Percentiles rank a stretch among this genome's conserved stretches.
Conservation (phyloP, 2,797 vertebrate species). For the Philypnodon macrostomus region DNA sequence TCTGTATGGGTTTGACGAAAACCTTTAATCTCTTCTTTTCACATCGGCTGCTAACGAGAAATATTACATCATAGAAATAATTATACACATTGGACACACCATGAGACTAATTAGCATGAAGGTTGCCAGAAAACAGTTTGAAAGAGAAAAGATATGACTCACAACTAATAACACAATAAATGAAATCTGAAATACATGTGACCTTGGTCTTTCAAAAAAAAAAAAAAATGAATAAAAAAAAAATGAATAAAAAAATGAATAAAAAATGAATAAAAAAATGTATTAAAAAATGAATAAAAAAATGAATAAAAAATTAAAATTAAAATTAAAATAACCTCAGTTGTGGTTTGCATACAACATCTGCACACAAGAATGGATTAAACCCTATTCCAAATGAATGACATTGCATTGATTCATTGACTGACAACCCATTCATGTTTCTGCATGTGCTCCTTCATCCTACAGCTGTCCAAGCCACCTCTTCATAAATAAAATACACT, state of each 20-base stretch:
- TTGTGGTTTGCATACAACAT: not conserved
- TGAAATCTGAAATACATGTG: no score
- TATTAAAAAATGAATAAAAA: no score
- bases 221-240: no score
- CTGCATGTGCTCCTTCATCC: conserved; percentile 14
- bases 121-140: conserved; percentile 2
- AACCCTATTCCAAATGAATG: conserved; percentile 25
- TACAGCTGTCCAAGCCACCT: conserved; percentile 15
- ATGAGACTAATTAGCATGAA: conserved; percentile 5
- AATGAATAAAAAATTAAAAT: no score
- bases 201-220: no score
- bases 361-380: conserved; percentile 1
- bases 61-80: conserved; percentile 4
- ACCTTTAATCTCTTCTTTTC: conserved; percentile 30
- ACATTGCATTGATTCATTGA: conserved; percentile 39
- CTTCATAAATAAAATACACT: not conserved
- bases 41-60: conserved; percentile 2
- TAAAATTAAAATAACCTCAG: no score
- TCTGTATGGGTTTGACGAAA: conserved; percentile 12
- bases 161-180: no score
- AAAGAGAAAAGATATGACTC: no score
- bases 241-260: no score
- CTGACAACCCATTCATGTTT: conserved; percentile 33
- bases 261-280: no score
- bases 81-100: not conserved